Conservation (phyloP, 2,888 invertebrate genomes). For the Helobdella robusta region DNA sequence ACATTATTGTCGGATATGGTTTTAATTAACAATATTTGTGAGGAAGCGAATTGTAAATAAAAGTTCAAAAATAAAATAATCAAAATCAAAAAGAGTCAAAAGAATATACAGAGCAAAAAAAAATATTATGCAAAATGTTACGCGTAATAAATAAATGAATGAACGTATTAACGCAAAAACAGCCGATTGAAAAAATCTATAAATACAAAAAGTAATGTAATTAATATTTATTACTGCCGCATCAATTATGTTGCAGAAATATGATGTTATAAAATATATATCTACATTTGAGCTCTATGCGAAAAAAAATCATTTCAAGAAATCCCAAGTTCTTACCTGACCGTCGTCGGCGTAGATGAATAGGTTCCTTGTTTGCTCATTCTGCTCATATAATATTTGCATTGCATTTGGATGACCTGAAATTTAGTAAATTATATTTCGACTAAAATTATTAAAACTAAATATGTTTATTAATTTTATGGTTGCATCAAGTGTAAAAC, state of each 20-base stretch:
- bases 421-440: conserved; percentile 24
- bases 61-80: no score
- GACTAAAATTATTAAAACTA: background rate
- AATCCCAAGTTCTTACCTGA: conserved; percentile 51
- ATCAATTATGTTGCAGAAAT: background rate
- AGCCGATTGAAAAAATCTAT: no score
- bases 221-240: background rate
- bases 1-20: background rate
- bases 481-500: background rate
- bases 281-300: background rate
- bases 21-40: no score
- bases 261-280: background rate
- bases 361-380: conserved; percentile 74
- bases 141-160: no score
- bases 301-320: background rate
- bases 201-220: background rate
- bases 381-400: conserved; percentile 74
- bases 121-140: no score
- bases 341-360: conserved; percentile 77
- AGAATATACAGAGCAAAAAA: no score
- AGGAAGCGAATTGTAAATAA: no score
- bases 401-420: conserved; percentile 45
- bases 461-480: background rate
- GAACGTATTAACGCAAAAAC: no score
- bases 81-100: no score